Conservation (phyloP, 2,888 invertebrate genomes). For the Dermolepida albohirtum region DNA sequence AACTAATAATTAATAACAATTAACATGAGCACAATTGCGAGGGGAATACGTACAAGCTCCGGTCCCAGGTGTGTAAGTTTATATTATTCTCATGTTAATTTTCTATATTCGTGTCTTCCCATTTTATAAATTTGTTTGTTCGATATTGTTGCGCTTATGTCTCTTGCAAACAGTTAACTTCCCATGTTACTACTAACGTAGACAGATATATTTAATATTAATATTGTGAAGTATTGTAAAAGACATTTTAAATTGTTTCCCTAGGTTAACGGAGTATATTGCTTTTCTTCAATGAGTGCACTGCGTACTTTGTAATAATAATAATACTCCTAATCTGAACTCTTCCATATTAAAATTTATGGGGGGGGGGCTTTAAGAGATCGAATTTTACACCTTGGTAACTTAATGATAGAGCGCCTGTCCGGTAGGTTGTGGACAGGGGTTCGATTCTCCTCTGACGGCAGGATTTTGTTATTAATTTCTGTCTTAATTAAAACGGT, state of each 20-base stretch:
- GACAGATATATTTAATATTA: not conserved
- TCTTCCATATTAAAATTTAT: too few species aligned
- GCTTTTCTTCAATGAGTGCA: not conserved
- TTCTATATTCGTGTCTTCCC: constrained; percentile 40
- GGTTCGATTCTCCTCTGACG: too few species aligned
- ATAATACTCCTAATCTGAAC: too few species aligned
- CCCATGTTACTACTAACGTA: not conserved
- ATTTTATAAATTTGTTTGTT: constrained; percentile 43
- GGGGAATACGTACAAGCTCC: not conserved
- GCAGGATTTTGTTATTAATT: too few species aligned
- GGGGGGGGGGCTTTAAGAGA: too few species aligned
- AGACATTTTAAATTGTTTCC: not conserved
- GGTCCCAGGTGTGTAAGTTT: constrained; percentile 27
- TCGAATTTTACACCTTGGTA: too few species aligned
- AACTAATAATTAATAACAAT: constrained; percentile 26
- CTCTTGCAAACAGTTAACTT: constrained; percentile 2
- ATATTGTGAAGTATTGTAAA: too few species aligned
- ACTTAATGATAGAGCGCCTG: too few species aligned
- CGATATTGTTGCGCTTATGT: constrained; percentile 39
- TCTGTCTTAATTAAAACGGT: too few species aligned
- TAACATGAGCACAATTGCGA: constrained; percentile 3
- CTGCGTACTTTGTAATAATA: too few species aligned
- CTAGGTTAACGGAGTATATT: constrained; percentile 7
- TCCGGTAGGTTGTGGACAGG: too few species aligned
- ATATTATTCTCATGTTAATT: constrained; percentile 42